Evolutionary conservation across 2,797 vertebrate species (phyloP), one percentile per base, ranked within the genome.

Genomic region (Naso thynnoides): DNA sequence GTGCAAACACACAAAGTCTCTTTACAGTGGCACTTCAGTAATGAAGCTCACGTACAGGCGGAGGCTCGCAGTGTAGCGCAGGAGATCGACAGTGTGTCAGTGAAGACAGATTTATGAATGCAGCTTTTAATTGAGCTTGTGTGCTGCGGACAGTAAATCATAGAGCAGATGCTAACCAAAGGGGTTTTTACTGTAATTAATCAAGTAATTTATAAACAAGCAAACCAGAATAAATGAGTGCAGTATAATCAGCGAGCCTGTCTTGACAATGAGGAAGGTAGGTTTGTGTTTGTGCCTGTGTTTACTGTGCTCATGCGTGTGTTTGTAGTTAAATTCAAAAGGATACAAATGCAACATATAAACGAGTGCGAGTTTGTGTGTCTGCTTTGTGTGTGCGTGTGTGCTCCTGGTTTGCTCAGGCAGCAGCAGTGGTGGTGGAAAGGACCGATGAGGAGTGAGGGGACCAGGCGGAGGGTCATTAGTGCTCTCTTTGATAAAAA

Each of bases 161-260:
- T 52, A 21, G 52, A 83, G 81, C 74, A 76, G 69, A 81, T 81
- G 74, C 54, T 73, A 65, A 79, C 85, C 73, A 57, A 73, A 81
- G 63, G 83, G 78, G 11, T 79, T 84, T 41, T 78, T 33, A 47
- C 71, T 68, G 13, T 83, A 86, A 92, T 92, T 79, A 88, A 92
- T 87, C 82, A 87, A 78, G 71, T 85, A 42, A 83, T 86, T 88
- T 80, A 82, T 85, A 85, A 89, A 91, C 86, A 82, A 81, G 77
- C 65, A 86, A 87, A 90, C 78, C 73, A 75, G 66, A 78, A 84
- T 76, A 78, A 83, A 86, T 81, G 63, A 78, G 33, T 74, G 59
- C 73, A 53, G 68, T 70, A 57, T 83, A 76, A 85, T 67, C 48
- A 64, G 65, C 29, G 59, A 67, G 58, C 50, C 33, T 57, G 65